phyloP scores from a whole-genome alignment of 1,140 invertebrate species.

The Coelopa frigida region DNA sequence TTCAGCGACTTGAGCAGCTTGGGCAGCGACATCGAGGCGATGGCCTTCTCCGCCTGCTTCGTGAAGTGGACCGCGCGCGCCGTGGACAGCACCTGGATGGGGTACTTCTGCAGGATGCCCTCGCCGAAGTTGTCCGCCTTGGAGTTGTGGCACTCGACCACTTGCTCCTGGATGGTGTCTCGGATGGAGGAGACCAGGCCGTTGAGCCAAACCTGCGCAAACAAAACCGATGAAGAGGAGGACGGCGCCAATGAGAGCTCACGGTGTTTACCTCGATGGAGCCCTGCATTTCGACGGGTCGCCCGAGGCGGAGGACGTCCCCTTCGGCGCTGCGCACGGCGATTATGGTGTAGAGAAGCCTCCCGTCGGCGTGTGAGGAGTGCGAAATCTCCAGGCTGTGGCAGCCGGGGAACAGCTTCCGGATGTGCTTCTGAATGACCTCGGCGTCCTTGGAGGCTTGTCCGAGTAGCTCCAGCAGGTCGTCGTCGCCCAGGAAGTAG shows the following conservation, averaged over 20 bases:
- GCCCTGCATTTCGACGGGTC: constrained; percentile 66
- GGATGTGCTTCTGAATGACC: constrained; percentile 86
- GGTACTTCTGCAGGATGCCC: constrained; percentile 67
- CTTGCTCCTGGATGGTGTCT: constrained; percentile 60
- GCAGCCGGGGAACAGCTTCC: constrained; percentile 92
- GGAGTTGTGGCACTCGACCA: constrained; percentile 61
- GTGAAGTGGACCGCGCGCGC: constrained; percentile 72
- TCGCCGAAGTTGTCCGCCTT: constrained; percentile 44
- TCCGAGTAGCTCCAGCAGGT: constrained; percentile 86
- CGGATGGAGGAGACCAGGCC: constrained; percentile 76
- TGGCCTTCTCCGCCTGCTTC: constrained; percentile 71
- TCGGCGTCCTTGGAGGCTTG: constrained; percentile 74
- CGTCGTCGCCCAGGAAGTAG: constrained; percentile 95
- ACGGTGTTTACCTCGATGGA: constrained; percentile 82
- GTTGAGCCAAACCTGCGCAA: constrained; percentile 65
- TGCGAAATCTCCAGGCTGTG: constrained; percentile 56
- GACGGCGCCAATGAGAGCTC: neutral
- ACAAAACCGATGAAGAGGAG: no score
- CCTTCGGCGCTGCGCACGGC: constrained; percentile 75
- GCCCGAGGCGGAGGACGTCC: constrained; percentile 71
- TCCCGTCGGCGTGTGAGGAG: constrained; percentile 50
- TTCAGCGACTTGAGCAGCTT: constrained; percentile 42
- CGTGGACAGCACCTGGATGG: constrained; percentile 76
- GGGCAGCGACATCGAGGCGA: constrained; percentile 57
- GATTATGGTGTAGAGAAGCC: constrained; percentile 55